A percentile compares a stretch with the other conserved stretches of the same genome.
These are phyloP conservation scores for Bellardia bayeri DNA, from an alignment of 2,888 invertebrate species.

Conservation along the genomic window DNA sequence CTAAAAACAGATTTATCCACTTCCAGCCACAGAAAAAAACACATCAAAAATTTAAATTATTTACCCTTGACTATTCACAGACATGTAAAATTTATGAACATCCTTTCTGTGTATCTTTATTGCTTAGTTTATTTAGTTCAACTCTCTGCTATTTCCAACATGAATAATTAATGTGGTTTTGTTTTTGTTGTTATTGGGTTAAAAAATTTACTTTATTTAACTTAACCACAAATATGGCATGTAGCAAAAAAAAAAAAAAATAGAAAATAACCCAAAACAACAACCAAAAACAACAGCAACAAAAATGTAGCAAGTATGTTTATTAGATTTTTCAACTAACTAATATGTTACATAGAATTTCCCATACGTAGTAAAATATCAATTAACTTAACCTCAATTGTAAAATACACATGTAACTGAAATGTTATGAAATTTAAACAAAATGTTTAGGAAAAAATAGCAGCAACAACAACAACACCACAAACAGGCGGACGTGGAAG, in stretches of 20 bases:
- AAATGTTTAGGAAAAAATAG: slow-evolving; percentile 11
- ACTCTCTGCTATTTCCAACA: slow-evolving; percentile 18
- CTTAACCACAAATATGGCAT: slow-evolving; percentile 65
- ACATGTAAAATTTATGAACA: slow-evolving; percentile 37
- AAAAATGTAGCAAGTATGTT: slow-evolving; percentile 31
- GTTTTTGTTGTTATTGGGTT: slow-evolving; percentile 36
- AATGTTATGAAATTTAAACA: slow-evolving; percentile 61
- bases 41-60: slow-evolving; percentile 22
- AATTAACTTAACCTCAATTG: slow-evolving; percentile 72
- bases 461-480: slow-evolving; percentile 29
- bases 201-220: slow-evolving; percentile 61
- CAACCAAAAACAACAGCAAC: background rate
- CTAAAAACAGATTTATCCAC: background rate
- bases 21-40: background rate
- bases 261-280: slow-evolving; percentile 9
- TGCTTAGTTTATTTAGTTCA: background rate
- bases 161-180: slow-evolving; percentile 65
- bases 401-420: slow-evolving; percentile 67
- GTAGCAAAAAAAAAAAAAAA: background rate
- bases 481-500: slow-evolving; percentile 6
- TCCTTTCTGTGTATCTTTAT: background rate
- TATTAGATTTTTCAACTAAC: slow-evolving; percentile 46
- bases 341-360: slow-evolving; percentile 34
- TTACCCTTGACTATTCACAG: background rate
- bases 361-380: slow-evolving; percentile 61